Evolutionary conservation across 2,113 vertebrate species (phyloP).

Genomic region (Tonatia bakeri): DNA sequence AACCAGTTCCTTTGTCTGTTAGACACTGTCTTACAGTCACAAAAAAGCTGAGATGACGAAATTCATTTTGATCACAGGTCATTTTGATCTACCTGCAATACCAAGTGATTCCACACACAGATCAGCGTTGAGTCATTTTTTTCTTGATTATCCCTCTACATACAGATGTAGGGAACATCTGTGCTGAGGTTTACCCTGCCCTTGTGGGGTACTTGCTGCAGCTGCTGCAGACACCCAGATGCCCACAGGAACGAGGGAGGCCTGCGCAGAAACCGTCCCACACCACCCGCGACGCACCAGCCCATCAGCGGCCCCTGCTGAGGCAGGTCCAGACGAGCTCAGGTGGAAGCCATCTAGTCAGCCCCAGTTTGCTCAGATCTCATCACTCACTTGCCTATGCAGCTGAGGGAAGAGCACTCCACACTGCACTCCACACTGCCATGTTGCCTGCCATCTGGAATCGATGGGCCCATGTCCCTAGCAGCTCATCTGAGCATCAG

Average conservation of each 20-base stretch:
- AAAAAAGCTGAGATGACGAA: not conserved
- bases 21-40: conserved; percentile 41
- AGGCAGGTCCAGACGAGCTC: not conserved
- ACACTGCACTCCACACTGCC: rapidly evolving
- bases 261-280: not conserved
- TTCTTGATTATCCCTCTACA: conserved; percentile 22
- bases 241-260: not conserved
- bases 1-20: conserved; percentile 40
- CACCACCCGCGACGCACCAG: rapidly evolving
- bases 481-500: not conserved
- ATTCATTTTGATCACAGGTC: conserved; percentile 41
- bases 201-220: not conserved
- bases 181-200: not conserved
- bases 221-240: not conserved
- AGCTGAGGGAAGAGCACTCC: not conserved
- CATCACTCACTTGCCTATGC: not conserved
- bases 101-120: not conserved
- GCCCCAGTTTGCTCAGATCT: not conserved
- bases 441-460: rapidly evolving
- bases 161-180: not conserved
- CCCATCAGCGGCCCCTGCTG: not conserved
- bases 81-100: not conserved
- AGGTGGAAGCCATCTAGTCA: not conserved
- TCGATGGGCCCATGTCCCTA: not conserved
- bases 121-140: conserved; percentile 32